Evolutionary conservation across 2,113 vertebrate species (phyloP).

Genomic region (Ptychochromis oligacanthus): DNA sequence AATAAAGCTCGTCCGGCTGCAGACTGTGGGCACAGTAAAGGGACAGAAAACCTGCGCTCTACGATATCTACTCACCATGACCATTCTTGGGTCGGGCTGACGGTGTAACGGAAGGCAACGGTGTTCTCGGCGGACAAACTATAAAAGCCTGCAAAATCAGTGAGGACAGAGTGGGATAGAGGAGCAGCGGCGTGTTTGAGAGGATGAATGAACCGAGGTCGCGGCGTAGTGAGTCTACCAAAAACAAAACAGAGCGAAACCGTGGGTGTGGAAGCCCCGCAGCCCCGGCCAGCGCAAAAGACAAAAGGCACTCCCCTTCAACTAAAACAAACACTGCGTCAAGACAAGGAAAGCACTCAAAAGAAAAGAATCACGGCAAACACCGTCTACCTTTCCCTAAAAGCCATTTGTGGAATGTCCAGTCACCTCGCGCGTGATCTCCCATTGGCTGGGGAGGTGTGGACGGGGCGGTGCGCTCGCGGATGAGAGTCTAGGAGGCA

Average conservation of each 20-base stretch:
- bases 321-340: conserved; percentile 60
- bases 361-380: conserved; percentile 36
- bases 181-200: conserved; percentile 33
- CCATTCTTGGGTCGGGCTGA: conserved; percentile 91
- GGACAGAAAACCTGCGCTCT: not conserved
- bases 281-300: conserved; percentile 9
- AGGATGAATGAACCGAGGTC: conserved; percentile 42
- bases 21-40: not conserved
- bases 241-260: conserved; percentile 10
- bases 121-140: conserved; percentile 20
- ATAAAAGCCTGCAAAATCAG: conserved; percentile 21
- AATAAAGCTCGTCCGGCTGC: not conserved
- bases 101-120: conserved; percentile 57
- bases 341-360: conserved; percentile 47
- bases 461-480: conserved; percentile 62
- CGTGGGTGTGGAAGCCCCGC: conserved; percentile 13
- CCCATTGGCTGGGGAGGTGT: conserved; percentile 85
- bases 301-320: conserved; percentile 6
- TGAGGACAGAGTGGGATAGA: conserved; percentile 30
- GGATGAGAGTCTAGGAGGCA: conserved; percentile 58
- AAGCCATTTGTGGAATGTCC: conserved; percentile 87
- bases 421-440: conserved; percentile 82
- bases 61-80: conserved; percentile 92
- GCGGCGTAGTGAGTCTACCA: conserved; percentile 3
- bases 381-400: conserved; percentile 80